Percentiles rank a stretch among this genome's conserved stretches.
phyloP scores from a whole-genome alignment of 2,113 vertebrate genomes.

The Malaclemys terrapin region DNA sequence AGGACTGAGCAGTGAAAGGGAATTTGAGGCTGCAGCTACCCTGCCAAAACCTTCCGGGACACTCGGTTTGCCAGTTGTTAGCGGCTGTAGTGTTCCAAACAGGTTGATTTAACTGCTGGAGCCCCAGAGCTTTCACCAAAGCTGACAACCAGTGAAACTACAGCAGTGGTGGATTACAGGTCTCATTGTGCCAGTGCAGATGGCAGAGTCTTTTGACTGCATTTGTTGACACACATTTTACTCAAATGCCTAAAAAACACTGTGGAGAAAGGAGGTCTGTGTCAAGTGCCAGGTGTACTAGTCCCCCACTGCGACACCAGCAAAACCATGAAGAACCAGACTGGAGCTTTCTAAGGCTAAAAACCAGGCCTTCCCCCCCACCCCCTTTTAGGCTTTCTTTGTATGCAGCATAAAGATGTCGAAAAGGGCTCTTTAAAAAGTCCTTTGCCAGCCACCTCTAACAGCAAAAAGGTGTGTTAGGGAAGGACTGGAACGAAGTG shows the following conservation, averaged over 20 bases:
- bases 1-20: conserved; percentile 25
- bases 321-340: not conserved
- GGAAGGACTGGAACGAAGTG: not conserved
- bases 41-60: conserved; percentile 46
- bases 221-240: rapidly evolving
- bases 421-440: not conserved
- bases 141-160: not conserved
- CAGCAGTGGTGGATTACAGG: not conserved
- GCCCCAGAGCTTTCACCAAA: not conserved
- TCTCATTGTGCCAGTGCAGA: not conserved
- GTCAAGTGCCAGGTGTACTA: rapidly evolving
- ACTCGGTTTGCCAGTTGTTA: not conserved
- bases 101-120: not conserved
- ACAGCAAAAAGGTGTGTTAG: rapidly evolving
- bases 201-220: not conserved
- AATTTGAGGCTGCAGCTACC: conserved; percentile 17
- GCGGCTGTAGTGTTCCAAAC: rapidly evolving
- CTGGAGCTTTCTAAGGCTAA: not conserved
- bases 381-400: not conserved
- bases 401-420: rapidly evolving
- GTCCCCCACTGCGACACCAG: not conserved
- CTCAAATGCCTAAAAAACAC: not conserved
- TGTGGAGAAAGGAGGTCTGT: not conserved
- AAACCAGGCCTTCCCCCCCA: not conserved
- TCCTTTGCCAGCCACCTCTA: not conserved